Evolutionary conservation across 1,140 invertebrate species (phyloP).

Genomic region (Listronotus bonariensis): DNA sequence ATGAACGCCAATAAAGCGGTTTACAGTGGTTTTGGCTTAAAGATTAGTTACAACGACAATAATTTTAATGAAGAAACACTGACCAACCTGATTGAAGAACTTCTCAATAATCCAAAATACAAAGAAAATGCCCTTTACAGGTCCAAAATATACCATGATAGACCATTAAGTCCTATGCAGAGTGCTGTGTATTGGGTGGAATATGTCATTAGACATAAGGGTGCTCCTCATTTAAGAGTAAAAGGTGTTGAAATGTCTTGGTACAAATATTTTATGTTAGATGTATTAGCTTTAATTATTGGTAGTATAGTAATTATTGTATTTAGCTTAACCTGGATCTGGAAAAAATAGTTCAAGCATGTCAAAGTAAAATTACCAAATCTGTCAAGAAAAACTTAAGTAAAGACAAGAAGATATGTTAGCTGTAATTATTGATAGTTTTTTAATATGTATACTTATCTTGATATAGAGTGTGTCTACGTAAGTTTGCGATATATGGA

Average conservation of each 20-base stretch:
- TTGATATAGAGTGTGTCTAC: no score
- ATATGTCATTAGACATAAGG: slow-evolving; percentile 22
- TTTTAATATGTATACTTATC: no score
- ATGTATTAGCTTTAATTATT: not conserved
- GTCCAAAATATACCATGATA: slow-evolving; percentile 10
- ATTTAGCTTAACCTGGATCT: not conserved
- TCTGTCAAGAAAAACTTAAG: not conserved
- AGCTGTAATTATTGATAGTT: no score
- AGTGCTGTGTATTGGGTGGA: slow-evolving; percentile 29
- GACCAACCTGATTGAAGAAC: not conserved
- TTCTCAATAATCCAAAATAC: not conserved
- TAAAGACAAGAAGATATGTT: no score
- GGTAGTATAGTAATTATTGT: not conserved
- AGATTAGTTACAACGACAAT: not conserved
- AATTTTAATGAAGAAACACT: slow-evolving; percentile 3
- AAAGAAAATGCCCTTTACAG: not conserved
- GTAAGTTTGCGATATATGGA: no score
- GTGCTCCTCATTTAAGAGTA: slow-evolving; percentile 13
- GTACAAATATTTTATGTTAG: slow-evolving; percentile 23
- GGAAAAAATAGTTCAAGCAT: not conserved
- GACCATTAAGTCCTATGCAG: slow-evolving; percentile 25
- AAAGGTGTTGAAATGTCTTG: slow-evolving; percentile 17
- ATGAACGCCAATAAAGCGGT: slow-evolving; percentile 32
- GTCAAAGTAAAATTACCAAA: not conserved
- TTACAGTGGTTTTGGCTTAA: slow-evolving; percentile 10